Evolutionary conservation across 2,797 vertebrate species (phyloP), one percentile per base, ranked within the genome.

Genomic region (Enteromius argenteus): DNA sequence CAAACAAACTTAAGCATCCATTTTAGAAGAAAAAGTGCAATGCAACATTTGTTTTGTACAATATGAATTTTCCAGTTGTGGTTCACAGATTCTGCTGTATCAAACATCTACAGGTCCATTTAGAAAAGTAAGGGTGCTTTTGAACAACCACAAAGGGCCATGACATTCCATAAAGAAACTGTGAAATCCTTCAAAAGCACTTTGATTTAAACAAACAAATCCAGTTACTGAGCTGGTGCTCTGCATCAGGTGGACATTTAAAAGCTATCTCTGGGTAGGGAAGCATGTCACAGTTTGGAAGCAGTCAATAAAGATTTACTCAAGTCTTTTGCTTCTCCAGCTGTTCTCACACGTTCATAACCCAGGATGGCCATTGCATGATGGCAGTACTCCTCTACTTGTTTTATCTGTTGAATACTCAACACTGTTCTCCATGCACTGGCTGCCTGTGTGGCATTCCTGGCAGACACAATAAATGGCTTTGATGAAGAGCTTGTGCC

Each of bases 301-400:
- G 95, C 96, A 79, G 94, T 95, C 90, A 99, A 96, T 88, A 99
- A 95, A 10, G 97, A 96, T 94, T 97, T 98, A 92, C 96, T 96
- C 88, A 99, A 93, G 94, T 99, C 98, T 92, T 97, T 98, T 69
- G 97, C 97, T 91, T 99, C 98, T 73, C 95, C 96, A 0, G 97
- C 96, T 85, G 96, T 98, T 90, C 92, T 92, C 4, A 97, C 97
- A 56, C 95, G 92, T 73, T 98, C 96, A 1, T 99, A 99, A 67
- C 98, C 98, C 84, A 99, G 93, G 88, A 99, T 91, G 0, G 96
- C 94, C 98, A 99, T 99, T 87, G 97, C 91, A 80, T 98, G 97
- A 83, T 97, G 96, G 91, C 98, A 99, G 90, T 99, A 99, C 92
- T 99, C 98, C 92, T 99, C 98, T n/a, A 99, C 97, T 90, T 99